These are phyloP conservation scores for Leuctra nigra DNA, from an alignment of 2,888 invertebrate genomes.

Conservation along the genomic window DNA sequence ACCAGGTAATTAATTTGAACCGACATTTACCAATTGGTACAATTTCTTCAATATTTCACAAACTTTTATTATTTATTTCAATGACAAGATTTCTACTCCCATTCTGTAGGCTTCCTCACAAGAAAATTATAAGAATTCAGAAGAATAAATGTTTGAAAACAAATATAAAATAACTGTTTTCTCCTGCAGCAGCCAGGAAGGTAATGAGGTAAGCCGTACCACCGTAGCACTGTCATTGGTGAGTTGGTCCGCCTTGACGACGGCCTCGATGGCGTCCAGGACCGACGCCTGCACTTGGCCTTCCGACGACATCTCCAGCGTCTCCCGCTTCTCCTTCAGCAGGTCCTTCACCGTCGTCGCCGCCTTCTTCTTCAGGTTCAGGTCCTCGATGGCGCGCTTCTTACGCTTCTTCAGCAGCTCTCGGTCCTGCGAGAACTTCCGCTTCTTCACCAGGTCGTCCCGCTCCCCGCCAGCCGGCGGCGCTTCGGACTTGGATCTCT, in stretches of 20 bases:
- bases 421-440: constrained; percentile 24
- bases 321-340: constrained; percentile 32
- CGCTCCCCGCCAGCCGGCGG: constrained; percentile 5
- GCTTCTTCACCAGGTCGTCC: constrained; percentile 23
- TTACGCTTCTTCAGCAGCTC: constrained; percentile 38
- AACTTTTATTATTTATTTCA: no score
- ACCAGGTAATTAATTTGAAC: no score
- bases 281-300: constrained; percentile 35
- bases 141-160: no score
- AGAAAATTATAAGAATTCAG: no score
- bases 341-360: constrained; percentile 32
- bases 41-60: no score
- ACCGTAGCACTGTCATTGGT: constrained; percentile 45
- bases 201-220: constrained; percentile 26
- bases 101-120: no score
- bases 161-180: no score
- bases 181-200: background rate
- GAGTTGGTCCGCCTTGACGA: no score
- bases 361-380: constrained; percentile 32
- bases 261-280: constrained; percentile 49
- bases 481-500: no score
- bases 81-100: no score
- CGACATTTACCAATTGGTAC: no score
- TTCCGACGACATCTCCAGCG: constrained; percentile 5
- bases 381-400: constrained; percentile 25